Evolutionary conservation across 2,113 vertebrate genomes (phyloP), one percentile per base, ranked within the genome.

Genomic region (Salvator merianae): DNA sequence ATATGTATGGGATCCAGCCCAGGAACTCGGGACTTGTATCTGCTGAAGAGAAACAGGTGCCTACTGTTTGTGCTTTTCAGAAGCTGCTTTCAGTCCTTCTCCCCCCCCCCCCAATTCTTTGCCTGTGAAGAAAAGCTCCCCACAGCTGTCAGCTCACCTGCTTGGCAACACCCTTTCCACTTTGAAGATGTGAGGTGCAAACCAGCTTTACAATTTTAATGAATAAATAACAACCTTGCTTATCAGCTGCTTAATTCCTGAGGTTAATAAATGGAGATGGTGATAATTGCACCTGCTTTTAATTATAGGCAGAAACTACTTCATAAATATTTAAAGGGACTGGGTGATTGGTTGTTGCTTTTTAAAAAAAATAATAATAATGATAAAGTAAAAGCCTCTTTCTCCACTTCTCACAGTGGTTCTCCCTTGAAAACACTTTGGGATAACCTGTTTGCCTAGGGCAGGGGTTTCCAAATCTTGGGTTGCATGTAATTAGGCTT

Each of bases 281-380:
- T 14, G 26, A 50, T 28, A 85, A 75, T 75, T 68, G 40, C 59
- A 74, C 77, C 84, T 80, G 77, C n/a, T 79, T 80, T 74, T 75
- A 81, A 85, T 76, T 81, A 78, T 30, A 71, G 77, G 72, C 79
- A 71, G 62, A 55, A 38, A 38, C 59, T 24, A n/a, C 53, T 40
- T 70, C 71, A 18, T 1, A 83, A 40, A 66, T 81, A 65, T 63
- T 86, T 63, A 84, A 47, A 65, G 3, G 28, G 36, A 24, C 4
- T 14, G 62, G 28, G 47, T 4, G 16, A 55, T 55, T 55, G 53
- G 10, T 5, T 55, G 53, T 5, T 55, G 3, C 10, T 47, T 47
- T 47, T 47, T 47, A 47, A 47, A 47, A 47, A 7, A 47, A 47
- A n/a, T n/a, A n/a, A n/a, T n/a, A 5, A 47, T 47, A 7, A 47